Conservation (phyloP, 2,113 vertebrate species). For the Calyptommatus sinebrachiatus region DNA sequence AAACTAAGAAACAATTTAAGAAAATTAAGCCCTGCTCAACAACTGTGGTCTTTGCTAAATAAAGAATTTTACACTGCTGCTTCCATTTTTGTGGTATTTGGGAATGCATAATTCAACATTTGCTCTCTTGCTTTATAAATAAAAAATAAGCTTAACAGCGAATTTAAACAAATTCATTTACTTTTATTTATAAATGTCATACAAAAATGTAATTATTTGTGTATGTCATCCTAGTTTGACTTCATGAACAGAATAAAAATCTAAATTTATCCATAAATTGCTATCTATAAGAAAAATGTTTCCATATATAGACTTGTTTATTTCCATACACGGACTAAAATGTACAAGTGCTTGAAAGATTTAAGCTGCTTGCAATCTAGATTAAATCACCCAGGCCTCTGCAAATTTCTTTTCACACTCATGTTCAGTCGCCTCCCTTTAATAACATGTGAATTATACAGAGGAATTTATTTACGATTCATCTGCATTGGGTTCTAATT, state of each 20-base stretch:
- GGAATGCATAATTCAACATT: slow-evolving; percentile 1
- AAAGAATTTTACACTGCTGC: neutral
- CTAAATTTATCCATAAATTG: slow-evolving; percentile 31
- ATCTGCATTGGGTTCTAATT: slow-evolving; percentile 52
- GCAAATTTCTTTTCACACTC: slow-evolving; percentile 60
- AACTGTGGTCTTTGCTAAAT: slow-evolving; percentile 15
- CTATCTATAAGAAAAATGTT: slow-evolving; percentile 27
- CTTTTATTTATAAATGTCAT: slow-evolving; percentile 7
- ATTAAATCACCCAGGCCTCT: slow-evolving; percentile 68
- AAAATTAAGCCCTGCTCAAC: neutral
- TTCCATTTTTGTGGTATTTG: neutral
- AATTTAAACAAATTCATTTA: no score
- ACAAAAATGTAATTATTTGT: neutral
- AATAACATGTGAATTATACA: slow-evolving; percentile 63
- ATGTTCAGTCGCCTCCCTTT: slow-evolving; percentile 55
- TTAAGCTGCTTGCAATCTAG: slow-evolving; percentile 63
- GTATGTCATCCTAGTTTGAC: no score
- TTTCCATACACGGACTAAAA: slow-evolving; percentile 54
- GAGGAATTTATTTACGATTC: slow-evolving; percentile 70
- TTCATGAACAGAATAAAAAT: slow-evolving; percentile 8
- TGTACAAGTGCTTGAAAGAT: slow-evolving; percentile 56
- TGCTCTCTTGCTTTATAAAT: slow-evolving; percentile 11
- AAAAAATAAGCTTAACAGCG: neutral
- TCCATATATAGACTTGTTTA: slow-evolving; percentile 51
- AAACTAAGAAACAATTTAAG: neutral